Conservation (phyloP, 2,888 invertebrate species). For the Caenorhabditis imperialis region DNA sequence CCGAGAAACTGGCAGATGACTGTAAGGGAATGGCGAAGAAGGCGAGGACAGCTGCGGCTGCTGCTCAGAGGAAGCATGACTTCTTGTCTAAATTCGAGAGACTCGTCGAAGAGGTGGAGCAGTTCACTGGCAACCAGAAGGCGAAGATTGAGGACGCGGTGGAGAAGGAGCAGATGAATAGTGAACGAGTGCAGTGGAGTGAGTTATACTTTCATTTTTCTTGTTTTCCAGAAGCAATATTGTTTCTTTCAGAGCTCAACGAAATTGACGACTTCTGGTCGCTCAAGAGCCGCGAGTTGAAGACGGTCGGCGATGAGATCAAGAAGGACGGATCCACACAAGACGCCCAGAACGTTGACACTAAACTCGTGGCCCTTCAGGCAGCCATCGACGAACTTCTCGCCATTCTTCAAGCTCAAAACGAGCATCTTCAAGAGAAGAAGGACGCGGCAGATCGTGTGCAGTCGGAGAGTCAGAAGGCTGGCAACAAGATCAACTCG, state of each 20-base stretch:
- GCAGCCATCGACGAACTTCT: conserved; percentile 42
- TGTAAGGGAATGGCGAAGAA: conserved; percentile 64
- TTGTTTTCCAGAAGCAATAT: neutral
- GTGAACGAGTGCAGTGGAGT: conserved; percentile 60
- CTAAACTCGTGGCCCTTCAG: conserved; percentile 13
- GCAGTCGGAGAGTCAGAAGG: conserved; percentile 32
- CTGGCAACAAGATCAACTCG: conserved; percentile 33
- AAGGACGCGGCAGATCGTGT: conserved; percentile 49
- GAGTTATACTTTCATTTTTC: conserved; percentile 17
- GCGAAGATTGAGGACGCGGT: conserved; percentile 57
- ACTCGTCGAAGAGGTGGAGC: conserved; percentile 52
- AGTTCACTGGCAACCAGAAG: conserved; percentile 49
- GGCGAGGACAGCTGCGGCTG: conserved; percentile 58
- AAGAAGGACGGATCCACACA: conserved; percentile 34
- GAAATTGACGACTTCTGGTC: conserved; percentile 64
- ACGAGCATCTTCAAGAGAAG: conserved; percentile 78
- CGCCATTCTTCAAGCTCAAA: conserved; percentile 79
- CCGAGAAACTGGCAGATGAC: conserved; percentile 67
- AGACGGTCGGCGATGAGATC: conserved; percentile 54
- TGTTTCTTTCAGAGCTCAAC: conserved; percentile 55
- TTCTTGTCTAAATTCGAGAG: conserved; percentile 46
- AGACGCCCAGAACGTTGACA: conserved; percentile 21
- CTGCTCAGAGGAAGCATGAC: conserved; percentile 57
- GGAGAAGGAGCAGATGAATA: conserved; percentile 54
- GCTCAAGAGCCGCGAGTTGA: conserved; percentile 60